Conservation (phyloP, 1,140 invertebrate species). For the Mercenaria mercenaria region DNA sequence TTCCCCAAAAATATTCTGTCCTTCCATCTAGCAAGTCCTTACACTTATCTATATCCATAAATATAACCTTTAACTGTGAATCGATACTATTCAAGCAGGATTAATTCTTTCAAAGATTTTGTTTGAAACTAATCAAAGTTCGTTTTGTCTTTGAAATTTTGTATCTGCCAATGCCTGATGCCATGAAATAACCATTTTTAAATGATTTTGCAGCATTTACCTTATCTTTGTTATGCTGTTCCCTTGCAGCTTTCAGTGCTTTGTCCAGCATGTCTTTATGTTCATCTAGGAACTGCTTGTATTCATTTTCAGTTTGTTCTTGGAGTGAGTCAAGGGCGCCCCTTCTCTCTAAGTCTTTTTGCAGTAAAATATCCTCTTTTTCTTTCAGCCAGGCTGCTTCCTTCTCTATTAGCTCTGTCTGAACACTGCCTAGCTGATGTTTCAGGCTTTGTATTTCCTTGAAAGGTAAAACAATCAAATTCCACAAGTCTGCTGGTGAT, state of each 20-base stretch:
- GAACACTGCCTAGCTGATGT: not conserved
- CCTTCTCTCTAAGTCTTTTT: constrained; percentile 52
- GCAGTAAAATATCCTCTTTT: constrained; percentile 47
- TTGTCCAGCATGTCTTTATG: constrained; percentile 56
- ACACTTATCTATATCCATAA: no score
- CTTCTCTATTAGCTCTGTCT: constrained; percentile 44
- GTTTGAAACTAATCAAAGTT: no score
- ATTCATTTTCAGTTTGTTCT: constrained; percentile 49
- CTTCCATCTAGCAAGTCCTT: no score
- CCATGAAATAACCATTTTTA: no score
- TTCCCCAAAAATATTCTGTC: no score
- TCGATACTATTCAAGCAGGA: no score
- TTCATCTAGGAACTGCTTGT: constrained; percentile 57
- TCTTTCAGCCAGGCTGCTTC: constrained; percentile 45
- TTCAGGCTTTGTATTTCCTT: constrained; percentile 57
- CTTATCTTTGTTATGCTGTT: constrained; percentile 61
- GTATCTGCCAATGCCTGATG: no score
- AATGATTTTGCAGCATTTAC: no score
- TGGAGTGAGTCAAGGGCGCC: constrained; percentile 27
- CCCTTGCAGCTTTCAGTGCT: constrained; percentile 49
- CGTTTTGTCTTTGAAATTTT: no score
- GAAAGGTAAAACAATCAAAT: not conserved
- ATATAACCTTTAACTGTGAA: no score
- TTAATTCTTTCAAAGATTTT: no score
- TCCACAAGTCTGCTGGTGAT: no score